Evolutionary conservation across 2,888 invertebrate genomes (phyloP).

Genomic region (Pilophorus perplexus): DNA sequence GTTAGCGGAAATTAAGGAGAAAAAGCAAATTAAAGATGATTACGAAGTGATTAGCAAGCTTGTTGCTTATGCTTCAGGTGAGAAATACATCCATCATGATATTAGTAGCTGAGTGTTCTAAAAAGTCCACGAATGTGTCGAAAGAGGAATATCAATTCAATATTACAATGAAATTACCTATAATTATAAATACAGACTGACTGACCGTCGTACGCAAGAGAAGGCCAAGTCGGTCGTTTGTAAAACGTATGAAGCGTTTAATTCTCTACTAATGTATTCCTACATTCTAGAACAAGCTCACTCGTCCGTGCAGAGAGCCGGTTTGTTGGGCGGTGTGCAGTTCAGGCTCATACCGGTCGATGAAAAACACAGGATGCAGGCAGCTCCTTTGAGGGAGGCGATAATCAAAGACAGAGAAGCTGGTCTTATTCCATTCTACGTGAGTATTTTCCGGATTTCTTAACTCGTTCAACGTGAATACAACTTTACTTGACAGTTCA

Average conservation of each 20-base stretch:
- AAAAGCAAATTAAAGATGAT: conserved; percentile 73
- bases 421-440: conserved; percentile 94
- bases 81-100: too few relatives aligned
- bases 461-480: too few relatives aligned
- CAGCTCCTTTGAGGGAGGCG: conserved; percentile 71
- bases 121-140: neutral
- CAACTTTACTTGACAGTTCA: too few relatives aligned
- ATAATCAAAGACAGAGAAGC: conserved; percentile 80
- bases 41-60: conserved; percentile 72
- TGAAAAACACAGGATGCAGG: conserved; percentile 69
- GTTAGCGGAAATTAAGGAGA: conserved; percentile 64
- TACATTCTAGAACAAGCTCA: conserved; percentile 74
- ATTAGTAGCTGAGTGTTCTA: neutral
- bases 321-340: conserved; percentile 80
- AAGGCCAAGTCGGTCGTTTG: neutral
- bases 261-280: neutral
- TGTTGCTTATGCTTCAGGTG: conserved; percentile 83
- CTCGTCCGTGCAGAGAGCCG: conserved; percentile 91
- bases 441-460: too few relatives aligned
- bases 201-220: neutral
- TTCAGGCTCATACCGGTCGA: conserved; percentile 73
- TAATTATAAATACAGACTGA: neutral
- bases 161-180: neutral
- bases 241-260: neutral
- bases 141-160: too few relatives aligned